A percentile compares a stretch with the other conserved stretches of the same genome.
Evolutionary conservation across 2,888 invertebrate genomes (phyloP).

Genomic region (Pecten maximus): DNA sequence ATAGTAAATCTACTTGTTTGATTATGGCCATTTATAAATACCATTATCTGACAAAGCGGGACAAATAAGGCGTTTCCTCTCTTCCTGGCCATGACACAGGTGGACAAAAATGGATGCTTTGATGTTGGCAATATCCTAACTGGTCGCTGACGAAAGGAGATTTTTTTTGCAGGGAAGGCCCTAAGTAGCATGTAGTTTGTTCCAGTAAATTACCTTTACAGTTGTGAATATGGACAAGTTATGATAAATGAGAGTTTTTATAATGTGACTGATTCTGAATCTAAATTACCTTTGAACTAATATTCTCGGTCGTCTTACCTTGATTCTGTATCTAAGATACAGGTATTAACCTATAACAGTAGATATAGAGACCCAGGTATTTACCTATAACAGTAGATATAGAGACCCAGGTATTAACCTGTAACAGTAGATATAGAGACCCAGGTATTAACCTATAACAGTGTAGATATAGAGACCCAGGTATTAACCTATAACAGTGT

Average conservation of each 20-base stretch:
- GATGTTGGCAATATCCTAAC: background rate
- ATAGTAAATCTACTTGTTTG: background rate
- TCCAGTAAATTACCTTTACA: background rate
- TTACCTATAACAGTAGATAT: too few relatives aligned
- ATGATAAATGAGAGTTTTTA: background rate
- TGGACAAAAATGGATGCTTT: background rate
- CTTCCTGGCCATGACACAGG: background rate
- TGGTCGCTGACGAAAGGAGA: background rate
- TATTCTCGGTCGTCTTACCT: too few relatives aligned
- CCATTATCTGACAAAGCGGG: slow-evolving; percentile 1
- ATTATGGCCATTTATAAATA: background rate
- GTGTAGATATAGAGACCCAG: too few relatives aligned
- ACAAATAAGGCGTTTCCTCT: slow-evolving; percentile 6
- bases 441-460: too few relatives aligned
- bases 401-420: too few relatives aligned
- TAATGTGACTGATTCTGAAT: background rate
- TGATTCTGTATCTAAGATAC: too few relatives aligned
- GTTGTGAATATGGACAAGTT: background rate
- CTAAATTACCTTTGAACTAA: background rate
- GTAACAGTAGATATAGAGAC: too few relatives aligned
- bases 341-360: too few relatives aligned
- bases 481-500: too few relatives aligned
- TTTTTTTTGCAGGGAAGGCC: background rate
- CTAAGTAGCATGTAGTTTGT: background rate
- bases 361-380: too few relatives aligned